Evolutionary conservation across 2,113 vertebrate genomes (phyloP).

Genomic region (Corydoras maculifer): DNA sequence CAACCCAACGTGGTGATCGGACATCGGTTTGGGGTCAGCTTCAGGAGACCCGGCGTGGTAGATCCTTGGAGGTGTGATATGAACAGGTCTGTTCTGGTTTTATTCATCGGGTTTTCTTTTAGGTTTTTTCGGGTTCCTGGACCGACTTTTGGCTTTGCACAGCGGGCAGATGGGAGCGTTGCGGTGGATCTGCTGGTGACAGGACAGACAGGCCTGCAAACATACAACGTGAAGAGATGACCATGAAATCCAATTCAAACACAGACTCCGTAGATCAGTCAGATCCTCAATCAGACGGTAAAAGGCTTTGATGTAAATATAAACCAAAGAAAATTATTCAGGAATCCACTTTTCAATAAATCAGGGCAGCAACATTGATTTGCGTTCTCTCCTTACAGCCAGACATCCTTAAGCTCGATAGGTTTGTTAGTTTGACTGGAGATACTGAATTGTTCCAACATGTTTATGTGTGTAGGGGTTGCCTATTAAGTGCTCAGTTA

Average conservation of each 20-base stretch:
- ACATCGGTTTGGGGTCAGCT: not conserved
- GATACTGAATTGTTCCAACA: too few relatives aligned
- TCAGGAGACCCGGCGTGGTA: not conserved
- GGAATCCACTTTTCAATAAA: too few relatives aligned
- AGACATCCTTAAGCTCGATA: too few relatives aligned
- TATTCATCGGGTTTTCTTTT: conserved; percentile 97
- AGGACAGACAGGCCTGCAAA: conserved; percentile 90
- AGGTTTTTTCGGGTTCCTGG: conserved; percentile 96
- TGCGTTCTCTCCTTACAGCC: too few relatives aligned
- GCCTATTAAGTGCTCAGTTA: too few relatives aligned
- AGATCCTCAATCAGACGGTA: not conserved
- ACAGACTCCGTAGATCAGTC: not conserved
- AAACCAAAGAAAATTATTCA: too few relatives aligned
- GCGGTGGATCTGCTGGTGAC: conserved; percentile 97
- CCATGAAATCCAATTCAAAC: not conserved
- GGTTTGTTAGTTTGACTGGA: too few relatives aligned
- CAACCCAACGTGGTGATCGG: not conserved
- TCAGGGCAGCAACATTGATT: too few relatives aligned
- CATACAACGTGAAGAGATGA: not conserved
- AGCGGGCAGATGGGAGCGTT: conserved; percentile 95
- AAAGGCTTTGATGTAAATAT: too few relatives aligned
- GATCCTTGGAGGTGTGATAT: not conserved
- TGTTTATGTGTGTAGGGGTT: too few relatives aligned
- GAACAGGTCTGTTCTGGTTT: not conserved
- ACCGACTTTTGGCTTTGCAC: conserved; percentile 98